Conservation (phyloP, 1,140 invertebrate species). For the Potamilus streckersoni region DNA sequence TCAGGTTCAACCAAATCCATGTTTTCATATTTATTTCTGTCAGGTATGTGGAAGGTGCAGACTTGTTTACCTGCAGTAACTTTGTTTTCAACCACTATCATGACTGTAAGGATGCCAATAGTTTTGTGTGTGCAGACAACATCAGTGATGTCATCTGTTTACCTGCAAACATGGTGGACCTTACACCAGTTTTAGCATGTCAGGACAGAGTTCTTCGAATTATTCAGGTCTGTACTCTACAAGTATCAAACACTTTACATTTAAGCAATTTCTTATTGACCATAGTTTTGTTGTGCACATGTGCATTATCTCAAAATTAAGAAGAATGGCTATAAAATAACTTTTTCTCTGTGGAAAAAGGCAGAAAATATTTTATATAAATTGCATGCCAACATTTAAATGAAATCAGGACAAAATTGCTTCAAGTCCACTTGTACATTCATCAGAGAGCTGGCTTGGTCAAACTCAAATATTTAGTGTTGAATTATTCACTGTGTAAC, state of each 20-base stretch:
- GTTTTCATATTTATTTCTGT: conserved; percentile 16
- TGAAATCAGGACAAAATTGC: too few species aligned
- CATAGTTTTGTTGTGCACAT: too few species aligned
- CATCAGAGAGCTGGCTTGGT: too few species aligned
- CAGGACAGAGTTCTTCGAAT: conserved; percentile 79
- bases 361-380: too few species aligned
- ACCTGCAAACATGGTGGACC: conserved; percentile 72
- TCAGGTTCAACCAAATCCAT: neutral
- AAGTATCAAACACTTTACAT: neutral
- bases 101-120: conserved; percentile 84
- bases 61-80: conserved; percentile 83
- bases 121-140: conserved; percentile 82
- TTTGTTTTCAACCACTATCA: conserved; percentile 87
- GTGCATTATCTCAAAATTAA: too few species aligned
- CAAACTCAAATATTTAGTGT: too few species aligned
- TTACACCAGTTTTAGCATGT: conserved; percentile 80
- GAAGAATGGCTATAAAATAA: too few species aligned
- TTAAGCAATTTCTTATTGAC: too few species aligned
- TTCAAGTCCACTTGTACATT: too few species aligned
- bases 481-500: too few species aligned
- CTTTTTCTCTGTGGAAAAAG: too few species aligned
- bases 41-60: conserved; percentile 83
- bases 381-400: too few species aligned
- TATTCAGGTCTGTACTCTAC: conserved; percentile 68
- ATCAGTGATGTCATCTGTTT: conserved; percentile 84